Percentiles rank a stretch among this genome's conserved stretches.
These are phyloP conservation scores for Cydia amplana DNA, from an alignment of 1,140 invertebrate species.

Conservation along the genomic window DNA sequence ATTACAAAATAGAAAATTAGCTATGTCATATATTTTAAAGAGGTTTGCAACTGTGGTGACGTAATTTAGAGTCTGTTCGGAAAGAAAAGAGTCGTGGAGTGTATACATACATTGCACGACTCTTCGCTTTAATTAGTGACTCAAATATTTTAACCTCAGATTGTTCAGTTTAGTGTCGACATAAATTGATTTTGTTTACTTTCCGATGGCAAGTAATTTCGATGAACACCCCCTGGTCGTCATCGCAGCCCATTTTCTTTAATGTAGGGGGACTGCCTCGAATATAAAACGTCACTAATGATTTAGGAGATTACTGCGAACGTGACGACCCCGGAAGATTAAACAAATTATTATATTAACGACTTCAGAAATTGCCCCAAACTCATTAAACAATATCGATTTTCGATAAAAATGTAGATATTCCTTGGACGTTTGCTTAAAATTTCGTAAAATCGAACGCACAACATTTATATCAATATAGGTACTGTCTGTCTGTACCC, in stretches of 20 bases:
- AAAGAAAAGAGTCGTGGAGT: too few species aligned
- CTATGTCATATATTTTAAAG: too few species aligned
- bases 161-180: background rate
- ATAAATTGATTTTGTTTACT: background rate
- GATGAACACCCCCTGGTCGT: background rate
- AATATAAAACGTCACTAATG: slow-evolving; percentile 46
- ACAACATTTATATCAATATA: too few species aligned
- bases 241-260: slow-evolving; percentile 32
- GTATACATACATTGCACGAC: too few species aligned
- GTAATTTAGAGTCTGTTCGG: too few species aligned
- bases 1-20: too few species aligned
- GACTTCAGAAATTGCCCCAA: background rate
- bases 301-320: slow-evolving; percentile 46
- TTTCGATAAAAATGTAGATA: background rate
- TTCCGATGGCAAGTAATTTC: background rate
- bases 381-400: background rate
- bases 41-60: too few species aligned
- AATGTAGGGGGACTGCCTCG: slow-evolving; percentile 31
- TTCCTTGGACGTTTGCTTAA: background rate
- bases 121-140: too few species aligned
- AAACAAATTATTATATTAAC: slow-evolving; percentile 31
- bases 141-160: too few species aligned
- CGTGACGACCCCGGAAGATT: slow-evolving; percentile 32
- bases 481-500: too few species aligned
- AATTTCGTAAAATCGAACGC: too few species aligned